Conservation (phyloP, 64 coral and sea anemone genomes). For the Montipora sp. region DNA sequence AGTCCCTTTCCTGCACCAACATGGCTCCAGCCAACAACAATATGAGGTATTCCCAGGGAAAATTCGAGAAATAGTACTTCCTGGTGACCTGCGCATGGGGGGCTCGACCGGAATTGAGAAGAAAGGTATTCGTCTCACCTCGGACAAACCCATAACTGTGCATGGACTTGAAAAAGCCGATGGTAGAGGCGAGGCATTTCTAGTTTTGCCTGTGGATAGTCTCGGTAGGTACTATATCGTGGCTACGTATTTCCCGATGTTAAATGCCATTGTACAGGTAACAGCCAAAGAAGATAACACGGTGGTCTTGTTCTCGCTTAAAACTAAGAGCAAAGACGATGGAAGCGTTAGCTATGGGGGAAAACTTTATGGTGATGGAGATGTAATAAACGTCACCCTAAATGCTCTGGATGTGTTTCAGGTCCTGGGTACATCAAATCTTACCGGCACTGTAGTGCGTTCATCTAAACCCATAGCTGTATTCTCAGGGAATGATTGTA, state of each 20-base stretch:
- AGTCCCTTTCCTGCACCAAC: conserved; percentile 19
- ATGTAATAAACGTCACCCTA: conserved; percentile 12
- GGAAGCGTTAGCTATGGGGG: not conserved
- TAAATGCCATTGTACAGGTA: conserved; percentile 45
- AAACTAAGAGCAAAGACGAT: not conserved
- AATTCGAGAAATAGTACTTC: not conserved
- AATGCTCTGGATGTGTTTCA: conserved; percentile 69
- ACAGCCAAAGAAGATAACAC: conserved; percentile 53
- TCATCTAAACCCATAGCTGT: conserved; percentile 77
- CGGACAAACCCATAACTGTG: conserved; percentile 21
- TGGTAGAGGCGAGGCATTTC: conserved; percentile 46
- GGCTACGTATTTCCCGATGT: conserved; percentile 3
- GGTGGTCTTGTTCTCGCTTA: conserved; percentile 13
- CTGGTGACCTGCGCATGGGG: conserved; percentile 5
- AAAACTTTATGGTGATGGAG: conserved; percentile 25
- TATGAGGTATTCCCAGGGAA: not conserved
- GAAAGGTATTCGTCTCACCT: conserved; percentile 56
- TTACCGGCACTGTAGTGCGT: conserved; percentile 72
- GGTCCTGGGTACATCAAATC: conserved; percentile 26
- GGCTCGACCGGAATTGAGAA: not conserved
- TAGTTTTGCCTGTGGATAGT: conserved; percentile 42
- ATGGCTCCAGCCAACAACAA: no score
- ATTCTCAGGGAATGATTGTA: conserved; percentile 86
- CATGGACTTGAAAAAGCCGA: conserved; percentile 9
- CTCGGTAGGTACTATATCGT: conserved; percentile 53